phyloP scores from a whole-genome alignment of 2,113 vertebrate species.

The Channa argus region DNA sequence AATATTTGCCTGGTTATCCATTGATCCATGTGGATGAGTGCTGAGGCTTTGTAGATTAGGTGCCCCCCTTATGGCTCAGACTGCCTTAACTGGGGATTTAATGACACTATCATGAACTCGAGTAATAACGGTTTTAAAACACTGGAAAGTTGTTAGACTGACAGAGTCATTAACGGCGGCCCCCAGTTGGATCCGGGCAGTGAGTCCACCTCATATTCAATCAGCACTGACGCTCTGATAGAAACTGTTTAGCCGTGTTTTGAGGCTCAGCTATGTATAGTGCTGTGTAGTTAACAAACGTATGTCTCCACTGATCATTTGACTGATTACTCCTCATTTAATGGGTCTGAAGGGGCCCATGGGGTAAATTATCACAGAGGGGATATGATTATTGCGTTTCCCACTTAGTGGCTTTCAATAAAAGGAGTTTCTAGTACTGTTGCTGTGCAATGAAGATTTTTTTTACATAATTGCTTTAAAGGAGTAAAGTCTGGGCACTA shows the following conservation, averaged over 20 bases:
- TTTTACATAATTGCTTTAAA: slow-evolving; percentile 32
- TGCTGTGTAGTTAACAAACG: slow-evolving; percentile 24
- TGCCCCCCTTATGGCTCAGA: slow-evolving; percentile 52
- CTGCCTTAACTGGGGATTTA: slow-evolving; percentile 49
- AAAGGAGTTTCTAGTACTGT: slow-evolving; percentile 40
- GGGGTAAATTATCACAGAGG: slow-evolving; percentile 58
- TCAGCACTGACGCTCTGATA: slow-evolving; percentile 30
- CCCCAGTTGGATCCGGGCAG: slow-evolving; percentile 35
- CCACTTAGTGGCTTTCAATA: slow-evolving; percentile 58
- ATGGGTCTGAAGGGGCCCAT: slow-evolving; percentile 55
- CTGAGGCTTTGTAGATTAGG: slow-evolving; percentile 67
- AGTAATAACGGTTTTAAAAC: slow-evolving; percentile 50
- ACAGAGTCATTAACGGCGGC: slow-evolving; percentile 38
- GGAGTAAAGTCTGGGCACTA: neutral
- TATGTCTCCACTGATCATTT: slow-evolving; percentile 60
- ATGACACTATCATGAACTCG: slow-evolving; percentile 31
- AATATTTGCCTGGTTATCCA: slow-evolving; percentile 77
- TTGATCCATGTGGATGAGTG: slow-evolving; percentile 72
- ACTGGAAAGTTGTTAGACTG: slow-evolving; percentile 41
- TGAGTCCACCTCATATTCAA: slow-evolving; percentile 23
- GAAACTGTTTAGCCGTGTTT: slow-evolving; percentile 15
- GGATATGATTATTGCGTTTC: slow-evolving; percentile 57
- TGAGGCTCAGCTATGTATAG: slow-evolving; percentile 16
- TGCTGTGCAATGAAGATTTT: slow-evolving; percentile 8
- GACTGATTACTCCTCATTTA: slow-evolving; percentile 62